These are phyloP conservation scores for Pocillopora grandis DNA, from an alignment of 92 coral and sea anemone genomes.

Conservation along the genomic window DNA sequence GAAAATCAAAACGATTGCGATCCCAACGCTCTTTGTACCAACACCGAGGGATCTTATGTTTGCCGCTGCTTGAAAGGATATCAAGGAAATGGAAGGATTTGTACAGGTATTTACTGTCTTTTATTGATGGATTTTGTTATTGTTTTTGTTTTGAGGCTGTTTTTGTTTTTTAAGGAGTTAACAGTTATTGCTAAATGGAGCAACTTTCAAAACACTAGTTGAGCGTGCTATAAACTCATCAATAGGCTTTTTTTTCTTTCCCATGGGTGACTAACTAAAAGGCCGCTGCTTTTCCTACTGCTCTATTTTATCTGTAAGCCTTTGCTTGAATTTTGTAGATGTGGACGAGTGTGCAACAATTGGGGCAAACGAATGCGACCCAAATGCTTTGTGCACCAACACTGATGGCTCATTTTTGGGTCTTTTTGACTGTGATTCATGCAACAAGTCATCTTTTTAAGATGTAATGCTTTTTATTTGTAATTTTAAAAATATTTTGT, in stretches of 20 bases:
- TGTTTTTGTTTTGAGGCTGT: no score
- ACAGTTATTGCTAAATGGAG: no score
- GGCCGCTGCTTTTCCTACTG: background rate
- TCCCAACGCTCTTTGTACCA: conserved; percentile 60
- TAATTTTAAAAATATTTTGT: background rate
- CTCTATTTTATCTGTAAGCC: background rate
- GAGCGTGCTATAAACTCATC: no score
- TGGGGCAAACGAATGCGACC: conserved; percentile 30
- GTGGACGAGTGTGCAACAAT: conserved; percentile 22
- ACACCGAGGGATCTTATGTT: conserved; percentile 58
- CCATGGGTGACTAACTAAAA: background rate
- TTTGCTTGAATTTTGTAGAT: conserved; percentile 22
- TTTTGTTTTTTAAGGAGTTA: no score
- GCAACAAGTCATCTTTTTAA: no score
- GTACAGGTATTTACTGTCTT: conserved; percentile 46
- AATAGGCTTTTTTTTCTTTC: background rate
- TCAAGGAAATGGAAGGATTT: conserved; percentile 56
- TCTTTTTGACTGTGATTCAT: background rate
- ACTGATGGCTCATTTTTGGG: conserved; percentile 34
- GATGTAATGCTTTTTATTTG: no score
- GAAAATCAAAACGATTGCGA: conserved; percentile 39
- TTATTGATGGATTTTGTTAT: no score
- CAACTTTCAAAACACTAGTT: no score
- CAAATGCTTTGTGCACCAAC: conserved; percentile 43
- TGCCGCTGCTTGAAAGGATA: conserved; percentile 68